Conservation (phyloP, 2,113 vertebrate species). For the Girardinichthys multiradiatus region DNA sequence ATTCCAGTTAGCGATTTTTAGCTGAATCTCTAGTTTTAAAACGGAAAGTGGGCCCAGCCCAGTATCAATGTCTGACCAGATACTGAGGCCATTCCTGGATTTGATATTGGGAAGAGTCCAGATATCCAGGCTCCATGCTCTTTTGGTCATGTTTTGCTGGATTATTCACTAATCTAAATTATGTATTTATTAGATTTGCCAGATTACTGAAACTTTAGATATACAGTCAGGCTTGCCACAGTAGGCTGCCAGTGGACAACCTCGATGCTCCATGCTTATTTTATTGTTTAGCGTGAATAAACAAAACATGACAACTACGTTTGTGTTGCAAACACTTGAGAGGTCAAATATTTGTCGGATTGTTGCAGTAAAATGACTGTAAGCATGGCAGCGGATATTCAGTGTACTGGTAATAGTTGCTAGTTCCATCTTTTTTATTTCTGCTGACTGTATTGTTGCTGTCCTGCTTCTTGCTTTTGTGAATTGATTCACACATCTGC, state of each 20-base stretch:
- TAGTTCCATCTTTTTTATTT: not conserved
- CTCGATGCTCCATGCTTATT: no score
- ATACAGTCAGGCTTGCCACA: no score
- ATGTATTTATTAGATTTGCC: not conserved
- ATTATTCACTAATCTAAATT: not conserved
- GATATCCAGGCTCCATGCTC: not conserved
- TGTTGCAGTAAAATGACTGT: no score
- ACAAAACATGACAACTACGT: no score
- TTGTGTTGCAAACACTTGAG: no score
- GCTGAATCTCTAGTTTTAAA: not conserved
- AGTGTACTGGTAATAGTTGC: not conserved
- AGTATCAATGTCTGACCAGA: not conserved
- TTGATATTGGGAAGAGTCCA: not conserved
- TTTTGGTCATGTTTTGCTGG: not conserved
- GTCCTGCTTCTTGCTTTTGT: not conserved
- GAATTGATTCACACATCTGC: not conserved
- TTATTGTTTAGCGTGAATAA: no score
- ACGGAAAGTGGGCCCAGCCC: not conserved
- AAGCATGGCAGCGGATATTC: not conserved
- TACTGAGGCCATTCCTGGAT: not conserved
- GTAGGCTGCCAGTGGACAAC: no score
- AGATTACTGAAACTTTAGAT: not conserved
- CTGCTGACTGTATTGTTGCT: not conserved
- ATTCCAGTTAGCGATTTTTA: no score
- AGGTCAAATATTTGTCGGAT: no score